A percentile compares a stretch with the other conserved stretches of the same genome.
These are phyloP conservation scores for Erebia aethiops DNA, from an alignment of 2,888 invertebrate genomes.

Conservation along the genomic window DNA sequence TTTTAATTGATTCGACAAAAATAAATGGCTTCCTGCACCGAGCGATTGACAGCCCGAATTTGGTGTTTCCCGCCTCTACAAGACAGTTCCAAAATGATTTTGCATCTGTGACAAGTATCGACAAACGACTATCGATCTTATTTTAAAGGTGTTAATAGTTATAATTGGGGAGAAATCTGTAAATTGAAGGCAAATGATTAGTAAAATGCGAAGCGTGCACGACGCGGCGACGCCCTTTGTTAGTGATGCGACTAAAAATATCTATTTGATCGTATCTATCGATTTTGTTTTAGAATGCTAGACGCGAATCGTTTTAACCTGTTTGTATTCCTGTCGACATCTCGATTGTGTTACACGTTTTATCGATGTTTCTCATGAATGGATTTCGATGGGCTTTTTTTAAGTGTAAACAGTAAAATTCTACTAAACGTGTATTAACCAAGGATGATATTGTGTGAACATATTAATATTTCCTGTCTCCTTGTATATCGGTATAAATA, in stretches of 20 bases:
- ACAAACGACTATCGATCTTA: slow-evolving; percentile 29
- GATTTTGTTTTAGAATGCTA: slow-evolving; percentile 37
- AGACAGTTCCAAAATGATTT: slow-evolving; percentile 20
- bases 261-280: slow-evolving; percentile 55
- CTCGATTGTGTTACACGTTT: slow-evolving; percentile 26
- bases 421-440: neutral
- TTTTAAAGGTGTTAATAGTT: neutral
- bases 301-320: slow-evolving; percentile 27
- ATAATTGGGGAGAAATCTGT: neutral
- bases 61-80: slow-evolving; percentile 63
- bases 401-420: neutral
- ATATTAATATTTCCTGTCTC: too few species aligned
- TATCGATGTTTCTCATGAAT: slow-evolving; percentile 21
- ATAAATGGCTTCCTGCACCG: slow-evolving; percentile 68
- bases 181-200: slow-evolving; percentile 25
- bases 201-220: slow-evolving; percentile 38
- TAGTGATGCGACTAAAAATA: slow-evolving; percentile 69
- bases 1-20: slow-evolving; percentile 78
- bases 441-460: too few species aligned
- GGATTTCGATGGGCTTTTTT: slow-evolving; percentile 1
- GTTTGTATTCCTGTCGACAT: slow-evolving; percentile 32
- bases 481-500: too few species aligned
- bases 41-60: slow-evolving; percentile 71
- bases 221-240: slow-evolving; percentile 54
- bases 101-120: slow-evolving; percentile 9